Percentiles rank a stretch among this genome's conserved stretches.
Evolutionary conservation across 2,888 invertebrate genomes (phyloP).

Genomic region (Caenorhabditis plicata): DNA sequence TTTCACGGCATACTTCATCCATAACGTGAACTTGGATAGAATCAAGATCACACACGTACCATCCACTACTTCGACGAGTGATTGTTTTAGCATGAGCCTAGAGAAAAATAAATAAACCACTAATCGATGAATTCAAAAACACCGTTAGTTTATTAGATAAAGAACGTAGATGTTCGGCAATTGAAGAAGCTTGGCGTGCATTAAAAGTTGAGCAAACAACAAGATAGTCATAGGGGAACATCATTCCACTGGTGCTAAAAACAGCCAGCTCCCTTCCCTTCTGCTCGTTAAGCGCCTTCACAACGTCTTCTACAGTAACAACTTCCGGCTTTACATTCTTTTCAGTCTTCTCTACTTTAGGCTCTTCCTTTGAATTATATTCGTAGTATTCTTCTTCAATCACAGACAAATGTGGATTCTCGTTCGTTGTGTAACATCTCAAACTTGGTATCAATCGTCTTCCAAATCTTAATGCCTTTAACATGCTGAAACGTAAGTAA

Average conservation of each 20-base stretch:
- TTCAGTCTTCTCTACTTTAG: neutral
- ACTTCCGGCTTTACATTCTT: conserved; percentile 3
- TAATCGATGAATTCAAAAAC: neutral
- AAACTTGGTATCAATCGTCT: neutral
- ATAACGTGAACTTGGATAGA: conserved; percentile 24
- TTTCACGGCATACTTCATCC: conserved; percentile 27
- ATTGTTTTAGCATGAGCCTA: conserved; percentile 9
- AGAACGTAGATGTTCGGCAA: conserved; percentile 14
- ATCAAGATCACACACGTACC: conserved; percentile 24
- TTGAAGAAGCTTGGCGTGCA: conserved; percentile 23
- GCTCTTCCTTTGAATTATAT: conserved; percentile 1
- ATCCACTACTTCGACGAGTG: conserved; percentile 27
- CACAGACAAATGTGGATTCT: no score
- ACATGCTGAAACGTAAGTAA: neutral
- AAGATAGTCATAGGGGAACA: conserved; percentile 18
- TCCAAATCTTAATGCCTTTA: neutral
- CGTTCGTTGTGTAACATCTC: no score
- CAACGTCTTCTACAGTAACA: conserved; percentile 5
- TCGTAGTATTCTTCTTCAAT: conserved; percentile 28
- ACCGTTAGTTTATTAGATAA: neutral
- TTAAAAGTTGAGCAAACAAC: conserved; percentile 27
- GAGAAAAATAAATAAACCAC: neutral
- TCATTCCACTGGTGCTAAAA: conserved; percentile 3
- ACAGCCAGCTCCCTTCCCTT: conserved; percentile 15
- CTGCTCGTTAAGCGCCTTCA: conserved; percentile 7